A percentile compares a stretch with the other conserved stretches of the same genome.
These are phyloP conservation scores for Synchiropus splendidus DNA, from an alignment of 2,113 vertebrate genomes.

Conservation along the genomic window DNA sequence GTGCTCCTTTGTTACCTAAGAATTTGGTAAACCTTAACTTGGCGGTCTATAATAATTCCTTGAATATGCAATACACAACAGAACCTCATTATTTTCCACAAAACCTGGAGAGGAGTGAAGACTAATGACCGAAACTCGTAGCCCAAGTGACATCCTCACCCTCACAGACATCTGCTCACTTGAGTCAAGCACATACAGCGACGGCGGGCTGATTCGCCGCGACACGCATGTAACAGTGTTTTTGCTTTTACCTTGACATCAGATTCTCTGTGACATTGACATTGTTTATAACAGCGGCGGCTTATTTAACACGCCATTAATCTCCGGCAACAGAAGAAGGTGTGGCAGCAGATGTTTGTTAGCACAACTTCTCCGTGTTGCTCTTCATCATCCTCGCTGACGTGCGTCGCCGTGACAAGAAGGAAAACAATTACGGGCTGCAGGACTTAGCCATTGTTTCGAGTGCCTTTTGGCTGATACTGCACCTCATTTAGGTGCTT, in stretches of 20 bases:
- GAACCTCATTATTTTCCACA: slow-evolving; percentile 39
- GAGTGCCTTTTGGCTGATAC: not conserved
- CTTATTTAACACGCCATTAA: slow-evolving; percentile 66
- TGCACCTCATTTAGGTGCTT: slow-evolving; percentile 19
- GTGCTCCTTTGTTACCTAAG: too few relatives aligned
- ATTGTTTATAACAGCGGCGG: slow-evolving; percentile 47
- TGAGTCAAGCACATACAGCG: slow-evolving; percentile 28
- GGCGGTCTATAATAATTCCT: too few relatives aligned
- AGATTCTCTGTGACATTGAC: slow-evolving; percentile 58
- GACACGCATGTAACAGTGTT: too few relatives aligned
- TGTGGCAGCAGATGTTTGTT: slow-evolving; percentile 63
- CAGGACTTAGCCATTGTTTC: slow-evolving; percentile 10
- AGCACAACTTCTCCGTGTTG: slow-evolving; percentile 50
- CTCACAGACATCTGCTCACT: slow-evolving; percentile 24
- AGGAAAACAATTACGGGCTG: slow-evolving; percentile 5
- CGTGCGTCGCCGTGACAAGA: slow-evolving; percentile 33
- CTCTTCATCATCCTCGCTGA: slow-evolving; percentile 43
- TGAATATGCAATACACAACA: slow-evolving; percentile 31
- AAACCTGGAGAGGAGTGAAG: slow-evolving; percentile 5
- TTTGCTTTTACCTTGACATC: slow-evolving; percentile 30
- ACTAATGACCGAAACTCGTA: slow-evolving; percentile 11
- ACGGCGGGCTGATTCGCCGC: too few relatives aligned
- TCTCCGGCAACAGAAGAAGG: slow-evolving; percentile 57
- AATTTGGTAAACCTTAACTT: too few relatives aligned
- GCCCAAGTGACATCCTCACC: not conserved